Conservation (phyloP, 2,113 vertebrate genomes). For the Hoplias malabaricus region DNA sequence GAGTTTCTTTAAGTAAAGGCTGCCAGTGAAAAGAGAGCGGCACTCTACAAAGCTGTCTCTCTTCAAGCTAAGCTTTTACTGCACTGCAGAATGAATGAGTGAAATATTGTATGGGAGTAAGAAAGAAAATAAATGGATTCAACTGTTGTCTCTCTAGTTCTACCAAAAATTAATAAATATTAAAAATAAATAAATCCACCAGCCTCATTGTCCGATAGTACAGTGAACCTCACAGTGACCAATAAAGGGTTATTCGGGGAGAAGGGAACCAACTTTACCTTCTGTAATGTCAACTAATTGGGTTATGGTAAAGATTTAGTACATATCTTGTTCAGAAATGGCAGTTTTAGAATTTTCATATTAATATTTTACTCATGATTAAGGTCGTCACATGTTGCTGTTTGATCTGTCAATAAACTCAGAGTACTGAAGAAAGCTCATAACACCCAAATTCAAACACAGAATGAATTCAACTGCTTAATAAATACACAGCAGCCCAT, state of each 20-base stretch:
- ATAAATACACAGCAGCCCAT: neutral
- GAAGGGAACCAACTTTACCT: neutral
- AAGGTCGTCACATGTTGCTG: neutral
- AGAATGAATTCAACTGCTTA: neutral
- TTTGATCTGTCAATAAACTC: neutral
- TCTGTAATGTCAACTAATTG: neutral
- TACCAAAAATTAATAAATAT: no score
- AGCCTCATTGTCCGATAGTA: no score
- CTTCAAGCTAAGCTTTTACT: constrained; percentile 2
- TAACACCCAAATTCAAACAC: neutral
- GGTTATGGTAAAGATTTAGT: neutral
- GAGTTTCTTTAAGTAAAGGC: neutral
- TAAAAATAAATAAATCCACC: neutral
- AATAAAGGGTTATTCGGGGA: neutral
- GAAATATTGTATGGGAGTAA: neutral
- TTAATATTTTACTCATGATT: neutral
- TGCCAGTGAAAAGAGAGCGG: neutral
- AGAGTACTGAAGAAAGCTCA: neutral
- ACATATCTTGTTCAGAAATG: no score
- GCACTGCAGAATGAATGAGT: constrained; percentile 7
- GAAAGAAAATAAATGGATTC: no score
- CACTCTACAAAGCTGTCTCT: constrained; percentile 11
- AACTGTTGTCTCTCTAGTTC: no score
- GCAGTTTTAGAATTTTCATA: no score
- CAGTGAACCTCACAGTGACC: neutral